Base-by-base conservation (phyloP, 2,888 invertebrate species). In the Leucophenga maculata region DNA sequence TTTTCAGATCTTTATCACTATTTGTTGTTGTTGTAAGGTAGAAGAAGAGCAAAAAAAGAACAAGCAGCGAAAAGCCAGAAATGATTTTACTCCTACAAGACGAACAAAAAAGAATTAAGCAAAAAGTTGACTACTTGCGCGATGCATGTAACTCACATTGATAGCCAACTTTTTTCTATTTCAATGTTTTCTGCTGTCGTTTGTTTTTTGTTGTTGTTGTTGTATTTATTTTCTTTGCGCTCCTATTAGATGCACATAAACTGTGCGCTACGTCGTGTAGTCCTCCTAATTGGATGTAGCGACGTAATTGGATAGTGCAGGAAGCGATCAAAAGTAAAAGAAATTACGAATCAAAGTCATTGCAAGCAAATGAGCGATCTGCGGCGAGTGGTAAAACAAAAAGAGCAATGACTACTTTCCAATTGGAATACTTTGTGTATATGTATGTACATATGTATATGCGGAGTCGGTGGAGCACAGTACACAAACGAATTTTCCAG, bases 1-100 rank as follows among this genome's bases (percentile, higher is more conserved):
- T 82, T 81, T 77, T 77, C 83, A 81, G 83, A 81, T 81, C 78
- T 75, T 81, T 81, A 81, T 81, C 80, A 72, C 60, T 8, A 16
- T 50, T 50, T 18, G 18, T 50, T 50, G 52, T 52, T 52, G 52
- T 52, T 52, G 16, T 48, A 26, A 14, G 22, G 14, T 67, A 65
- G 74, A 78, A 74, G 71, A 72, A 69, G n/a, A n/a, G n/a, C n/a
- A 74, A 74, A 74, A 69, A 39, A 69, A 64, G 65, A 55, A 67
- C 62, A 66, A 60, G 11, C 11, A 39, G 39, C 8, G 39, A 39
- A 39, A 39, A 39, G 39, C 39, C 11, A 39, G 39, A 39, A 39
- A 3, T 39, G 39, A 39, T 6, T 39, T 39, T 39, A 39, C 39
- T 39, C 39, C 39, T 39, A 39, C 39, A 22, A 39, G 59, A 14